Conservation (phyloP, 2,113 vertebrate species). For the Cynocephalus volans region DNA sequence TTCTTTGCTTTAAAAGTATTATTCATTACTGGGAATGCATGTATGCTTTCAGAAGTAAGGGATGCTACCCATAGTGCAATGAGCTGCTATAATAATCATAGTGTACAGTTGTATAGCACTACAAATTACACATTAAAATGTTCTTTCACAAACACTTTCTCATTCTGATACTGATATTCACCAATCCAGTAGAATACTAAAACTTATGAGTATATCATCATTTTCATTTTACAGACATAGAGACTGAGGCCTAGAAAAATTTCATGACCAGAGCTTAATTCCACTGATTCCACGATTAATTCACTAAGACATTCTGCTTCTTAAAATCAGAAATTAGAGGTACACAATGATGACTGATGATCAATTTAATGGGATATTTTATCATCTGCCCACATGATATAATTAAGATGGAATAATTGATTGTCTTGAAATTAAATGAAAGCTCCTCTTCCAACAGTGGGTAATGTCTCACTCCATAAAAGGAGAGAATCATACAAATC, state of each 20-base stretch:
- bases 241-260: conserved; percentile 49
- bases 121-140: background rate
- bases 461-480: background rate
- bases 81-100: background rate
- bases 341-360: background rate
- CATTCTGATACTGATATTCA: background rate
- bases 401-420: background rate
- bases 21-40: background rate
- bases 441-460: background rate
- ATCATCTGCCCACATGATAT: background rate
- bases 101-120: fast-evolving
- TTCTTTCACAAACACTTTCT: background rate
- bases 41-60: background rate
- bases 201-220: background rate
- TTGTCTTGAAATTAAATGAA: conserved; percentile 9
- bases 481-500: background rate
- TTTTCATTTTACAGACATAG: conserved; percentile 40
- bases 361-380: background rate
- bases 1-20: background rate
- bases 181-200: background rate
- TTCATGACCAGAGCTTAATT: background rate
- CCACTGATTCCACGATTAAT: background rate
- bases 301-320: background rate
- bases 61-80: background rate
- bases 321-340: conserved; percentile 10